Evolutionary conservation across 2,888 invertebrate genomes (phyloP).

Genomic region (Oscheius sp.): DNA sequence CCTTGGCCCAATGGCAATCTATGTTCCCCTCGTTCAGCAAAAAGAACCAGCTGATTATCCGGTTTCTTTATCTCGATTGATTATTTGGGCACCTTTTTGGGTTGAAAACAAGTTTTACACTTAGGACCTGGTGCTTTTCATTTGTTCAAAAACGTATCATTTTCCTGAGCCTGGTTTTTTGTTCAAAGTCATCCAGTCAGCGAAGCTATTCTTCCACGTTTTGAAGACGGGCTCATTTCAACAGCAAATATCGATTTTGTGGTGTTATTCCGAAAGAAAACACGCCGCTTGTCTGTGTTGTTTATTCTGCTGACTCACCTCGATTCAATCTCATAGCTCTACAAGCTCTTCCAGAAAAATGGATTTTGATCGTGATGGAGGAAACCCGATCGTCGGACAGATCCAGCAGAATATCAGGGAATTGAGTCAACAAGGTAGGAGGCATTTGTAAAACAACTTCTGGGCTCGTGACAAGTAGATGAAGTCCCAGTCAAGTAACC

Average conservation of each 20-base stretch:
- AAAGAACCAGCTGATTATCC: background rate
- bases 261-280: background rate
- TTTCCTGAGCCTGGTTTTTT: background rate
- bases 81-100: background rate
- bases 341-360: conserved; percentile 31
- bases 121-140: background rate
- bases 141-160: background rate
- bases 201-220: too few species aligned
- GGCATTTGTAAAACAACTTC: background rate
- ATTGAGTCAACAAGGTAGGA: conserved; percentile 55
- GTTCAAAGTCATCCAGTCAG: background rate
- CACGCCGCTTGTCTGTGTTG: background rate
- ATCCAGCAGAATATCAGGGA: conserved; percentile 58
- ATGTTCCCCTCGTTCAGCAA: background rate
- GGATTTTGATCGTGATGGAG: conserved; percentile 59
- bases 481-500: background rate
- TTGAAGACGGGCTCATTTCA: too few species aligned
- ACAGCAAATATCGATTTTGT: background rate
- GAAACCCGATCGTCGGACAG: conserved; percentile 47
- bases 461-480: background rate
- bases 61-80: background rate
- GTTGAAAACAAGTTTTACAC: too few species aligned
- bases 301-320: conserved; percentile 19
- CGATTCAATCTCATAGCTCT: background rate
- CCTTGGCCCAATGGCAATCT: background rate